A percentile compares a stretch with the other conserved stretches of the same genome.
Conservation (phyloP, 2,797 vertebrate species). For the Threskiornis aethiopicus region DNA sequence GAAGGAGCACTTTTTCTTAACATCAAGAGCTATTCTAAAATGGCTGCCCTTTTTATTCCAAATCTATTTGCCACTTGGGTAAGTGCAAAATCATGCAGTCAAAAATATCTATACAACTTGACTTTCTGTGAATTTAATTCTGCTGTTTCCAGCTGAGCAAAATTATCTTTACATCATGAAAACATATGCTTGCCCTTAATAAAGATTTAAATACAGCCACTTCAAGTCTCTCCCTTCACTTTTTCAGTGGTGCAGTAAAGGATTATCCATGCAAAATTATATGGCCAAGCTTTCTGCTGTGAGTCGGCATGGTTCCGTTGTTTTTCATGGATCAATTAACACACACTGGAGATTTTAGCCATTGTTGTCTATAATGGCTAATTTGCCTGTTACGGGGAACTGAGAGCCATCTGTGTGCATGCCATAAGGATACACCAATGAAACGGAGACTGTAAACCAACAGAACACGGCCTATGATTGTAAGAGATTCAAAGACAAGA, state of each 20-base stretch:
- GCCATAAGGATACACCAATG: background rate
- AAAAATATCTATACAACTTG: background rate
- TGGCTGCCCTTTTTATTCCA: background rate
- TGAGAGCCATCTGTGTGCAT: conserved; percentile 6
- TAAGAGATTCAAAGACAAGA: background rate
- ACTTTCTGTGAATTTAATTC: conserved; percentile 20
- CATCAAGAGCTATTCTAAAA: background rate
- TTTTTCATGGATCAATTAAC: conserved; percentile 48
- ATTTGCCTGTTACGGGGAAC: conserved; percentile 7
- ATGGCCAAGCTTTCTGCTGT: background rate
- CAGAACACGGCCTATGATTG: background rate
- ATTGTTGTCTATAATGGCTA: background rate
- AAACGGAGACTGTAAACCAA: background rate
- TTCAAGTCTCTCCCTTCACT: background rate
- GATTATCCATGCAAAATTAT: conserved; percentile 13
- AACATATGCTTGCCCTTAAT: conserved; percentile 9
- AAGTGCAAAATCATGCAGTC: background rate
- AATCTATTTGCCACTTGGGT: background rate
- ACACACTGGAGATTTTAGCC: background rate
- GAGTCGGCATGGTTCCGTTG: background rate
- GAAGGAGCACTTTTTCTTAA: background rate
- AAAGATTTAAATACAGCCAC: conserved; percentile 19
- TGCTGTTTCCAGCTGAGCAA: conserved; percentile 23
- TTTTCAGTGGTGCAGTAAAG: background rate
- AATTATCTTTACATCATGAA: conserved; percentile 2